Evolutionary conservation across 2,888 invertebrate species (phyloP).

Genomic region (Athalia rosae): DNA sequence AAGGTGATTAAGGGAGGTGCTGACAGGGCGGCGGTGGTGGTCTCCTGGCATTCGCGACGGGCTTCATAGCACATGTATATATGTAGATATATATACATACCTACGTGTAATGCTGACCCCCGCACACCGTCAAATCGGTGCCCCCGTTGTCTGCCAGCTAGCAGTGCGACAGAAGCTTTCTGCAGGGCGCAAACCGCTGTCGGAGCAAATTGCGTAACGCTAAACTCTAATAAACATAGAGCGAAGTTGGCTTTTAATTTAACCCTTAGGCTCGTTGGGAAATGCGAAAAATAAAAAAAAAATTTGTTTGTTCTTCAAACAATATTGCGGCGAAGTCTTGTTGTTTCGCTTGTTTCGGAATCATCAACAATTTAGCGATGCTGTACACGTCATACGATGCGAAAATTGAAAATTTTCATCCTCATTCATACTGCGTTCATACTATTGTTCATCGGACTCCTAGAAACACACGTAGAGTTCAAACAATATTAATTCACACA

Average conservation of each 20-base stretch:
- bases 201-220: conserved; percentile 32
- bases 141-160: conserved; percentile 12
- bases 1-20: conserved; percentile 68
- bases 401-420: no score
- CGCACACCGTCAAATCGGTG: conserved; percentile 20
- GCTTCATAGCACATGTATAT: not conserved
- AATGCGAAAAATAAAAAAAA: not conserved
- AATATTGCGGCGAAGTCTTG: not conserved
- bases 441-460: no score
- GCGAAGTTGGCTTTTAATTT: conserved; percentile 2
- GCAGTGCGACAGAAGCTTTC: conserved; percentile 20
- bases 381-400: no score
- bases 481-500: conserved; percentile 21
- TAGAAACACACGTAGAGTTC: not conserved
- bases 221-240: conserved; percentile 29
- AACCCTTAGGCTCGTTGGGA: conserved; percentile 7
- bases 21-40: conserved; percentile 60
- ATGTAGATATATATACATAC: not conserved
- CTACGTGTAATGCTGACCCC: conserved; percentile 7
- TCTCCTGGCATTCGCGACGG: conserved; percentile 40
- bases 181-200: conserved; percentile 3
- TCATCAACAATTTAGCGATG: no score
- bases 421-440: no score
- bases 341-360: not conserved
- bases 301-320: not conserved